Evolutionary conservation across 1,140 invertebrate genomes (phyloP).

Genomic region (Ylistrum balloti): DNA sequence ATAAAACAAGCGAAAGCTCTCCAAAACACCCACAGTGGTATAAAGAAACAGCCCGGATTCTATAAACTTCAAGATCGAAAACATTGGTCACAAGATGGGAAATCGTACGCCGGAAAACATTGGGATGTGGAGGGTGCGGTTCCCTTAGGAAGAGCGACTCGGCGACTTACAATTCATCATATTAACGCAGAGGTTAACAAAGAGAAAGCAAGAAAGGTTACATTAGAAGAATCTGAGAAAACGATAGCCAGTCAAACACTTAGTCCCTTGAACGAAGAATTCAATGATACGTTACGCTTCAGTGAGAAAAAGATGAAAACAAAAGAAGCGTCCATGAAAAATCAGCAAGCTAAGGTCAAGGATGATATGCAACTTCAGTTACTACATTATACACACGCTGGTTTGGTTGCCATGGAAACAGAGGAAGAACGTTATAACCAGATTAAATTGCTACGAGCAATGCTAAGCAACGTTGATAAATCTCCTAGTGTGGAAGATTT

Average conservation of each 20-base stretch:
- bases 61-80: not conserved
- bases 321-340: not conserved
- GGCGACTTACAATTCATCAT: not conserved
- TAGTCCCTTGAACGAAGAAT: not conserved
- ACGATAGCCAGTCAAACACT: not conserved
- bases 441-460: not conserved
- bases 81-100: not conserved
- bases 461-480: not conserved
- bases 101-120: not conserved
- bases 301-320: constrained; percentile 13
- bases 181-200: constrained; percentile 5
- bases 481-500: not conserved
- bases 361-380: constrained; percentile 8
- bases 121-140: not conserved
- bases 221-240: not conserved
- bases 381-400: not conserved
- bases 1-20: not conserved
- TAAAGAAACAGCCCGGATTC: not conserved
- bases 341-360: not conserved
- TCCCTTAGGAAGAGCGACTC: not conserved
- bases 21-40: not conserved
- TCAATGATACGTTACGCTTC: not conserved
- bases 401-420: not conserved
- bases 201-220: not conserved
- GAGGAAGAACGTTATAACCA: not conserved